A percentile compares a stretch with the other conserved stretches of the same genome.
These are phyloP conservation scores for Myotis planiceps DNA, from an alignment of 2,797 vertebrate genomes.

Conservation along the genomic window DNA sequence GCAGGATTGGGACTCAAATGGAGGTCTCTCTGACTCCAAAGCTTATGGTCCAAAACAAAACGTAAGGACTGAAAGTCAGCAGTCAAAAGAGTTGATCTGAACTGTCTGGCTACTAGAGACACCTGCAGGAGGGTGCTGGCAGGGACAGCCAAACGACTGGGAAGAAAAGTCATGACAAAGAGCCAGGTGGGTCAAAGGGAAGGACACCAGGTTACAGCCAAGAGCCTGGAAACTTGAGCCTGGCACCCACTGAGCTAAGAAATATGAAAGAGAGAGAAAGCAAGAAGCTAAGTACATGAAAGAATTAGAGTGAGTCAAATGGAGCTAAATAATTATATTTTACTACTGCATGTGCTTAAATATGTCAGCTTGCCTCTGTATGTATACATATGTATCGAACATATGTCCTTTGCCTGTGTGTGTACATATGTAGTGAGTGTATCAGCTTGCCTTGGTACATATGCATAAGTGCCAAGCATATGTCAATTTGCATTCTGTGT, in stretches of 20 bases:
- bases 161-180: background rate
- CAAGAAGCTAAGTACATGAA: background rate
- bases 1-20: background rate
- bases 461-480: constrained; percentile 70
- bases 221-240: constrained; percentile 13
- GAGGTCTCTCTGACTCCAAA: background rate
- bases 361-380: constrained; percentile 77
- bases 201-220: background rate
- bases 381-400: constrained; percentile 76
- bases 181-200: constrained; percentile 47
- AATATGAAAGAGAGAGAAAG: background rate
- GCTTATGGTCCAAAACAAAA: background rate
- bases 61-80: constrained; percentile 5
- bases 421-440: constrained; percentile 69
- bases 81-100: background rate
- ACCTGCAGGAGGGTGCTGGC: background rate
- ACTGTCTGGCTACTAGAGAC: background rate
- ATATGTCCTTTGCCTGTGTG: constrained; percentile 77
- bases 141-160: background rate
- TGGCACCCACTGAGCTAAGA: background rate
- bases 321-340: constrained; percentile 54
- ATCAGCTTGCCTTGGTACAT: constrained; percentile 74
- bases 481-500: constrained; percentile 67
- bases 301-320: constrained; percentile 34
- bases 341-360: constrained; percentile 60